Evolutionary conservation across 2,888 invertebrate species (phyloP), one percentile per base, ranked within the genome.

Genomic region (Lydus trimaculatus): DNA sequence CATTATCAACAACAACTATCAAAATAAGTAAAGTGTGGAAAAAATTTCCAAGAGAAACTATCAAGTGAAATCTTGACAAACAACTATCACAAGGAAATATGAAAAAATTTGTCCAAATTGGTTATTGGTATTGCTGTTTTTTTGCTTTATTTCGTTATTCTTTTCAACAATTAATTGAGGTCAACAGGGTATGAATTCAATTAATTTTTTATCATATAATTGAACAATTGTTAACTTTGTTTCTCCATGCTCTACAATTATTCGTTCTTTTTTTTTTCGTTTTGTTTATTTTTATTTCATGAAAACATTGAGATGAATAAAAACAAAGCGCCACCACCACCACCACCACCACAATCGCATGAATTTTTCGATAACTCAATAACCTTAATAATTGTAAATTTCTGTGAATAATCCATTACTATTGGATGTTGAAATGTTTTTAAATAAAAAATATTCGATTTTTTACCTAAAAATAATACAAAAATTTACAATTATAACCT

Each of bases 151-250:
- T 20, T 5, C 25, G 4, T 20, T 9, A 17, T 20, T 25, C 23
- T 13, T 52, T 13, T 13, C 1, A 25, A 52, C 11, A 25, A 23
- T 25, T 52, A 52, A 52, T 52, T 52, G 52, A 52, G 52, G 52
- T 52, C 52, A 52, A 52, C 52, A 23, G 20, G 25, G 23, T 52
- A 20, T 52, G 20, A 52, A 52, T 52, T 52, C 52, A 52, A 52
- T 52, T 25, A 52, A 52, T 52, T 52, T 52, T 52, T 52, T 52
- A 52, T 52, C 52, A 25, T 23, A 13, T 25, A 52, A 25, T 52
- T 52, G 13, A 48, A 20, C 48, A 48, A 48, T 48, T 48, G 48
- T 20, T 20, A 48, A 48, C 20, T 23, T 48, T 20, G 6, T 20
- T 48, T 48, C 48, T 11, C 43, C 43, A 43, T 43, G 43, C 43